Evolutionary conservation across 2,797 vertebrate species (phyloP), one percentile per base, ranked within the genome.

Genomic region (Poecilia wingei): DNA sequence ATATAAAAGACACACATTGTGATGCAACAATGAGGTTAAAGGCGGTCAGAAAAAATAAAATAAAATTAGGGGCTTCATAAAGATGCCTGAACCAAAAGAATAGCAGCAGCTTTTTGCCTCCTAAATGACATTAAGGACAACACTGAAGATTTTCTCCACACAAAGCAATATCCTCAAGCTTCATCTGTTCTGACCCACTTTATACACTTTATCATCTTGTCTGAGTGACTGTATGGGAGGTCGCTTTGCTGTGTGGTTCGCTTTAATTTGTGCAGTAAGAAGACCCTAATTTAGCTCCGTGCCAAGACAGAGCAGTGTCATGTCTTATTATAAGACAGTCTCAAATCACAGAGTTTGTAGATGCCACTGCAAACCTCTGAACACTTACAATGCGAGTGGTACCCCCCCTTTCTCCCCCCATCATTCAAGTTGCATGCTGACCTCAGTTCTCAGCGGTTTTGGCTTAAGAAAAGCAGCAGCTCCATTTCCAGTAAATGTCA

Each of bases 401-500:
- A 73, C 76, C 77, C 74, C 57, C 51, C 4, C 6, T 16, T 4
- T 1, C 0, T 7, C 6, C 13, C 61, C 9, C 47, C 41, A 6
- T 69, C 76, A 81, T 81, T 84, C 80, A 86, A 87, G 84, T 92
- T 86, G 88, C 71, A 57, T 74, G 75, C 91, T 93, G 94, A 95
- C 94, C 90, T 95, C 92, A 96, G 94, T 89, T 86, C 88, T 92
- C 87, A 36, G 94, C n/a, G 93, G 93, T 94, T 94, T 93, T 93
- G 90, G 91, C 90, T 89, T 57, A 45, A 79, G 73, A 79, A 86
- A 89, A 92, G 88, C 85, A 85, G 83, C 90, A 86, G 92, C 87
- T 92, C 87, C 82, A 81, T 94, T 95, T 96, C 94, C 95, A 95
- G 94, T 94, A 95, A 95, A 94, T 93, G 88, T 89, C 88, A 91